phyloP scores from a whole-genome alignment of 2,797 vertebrate species.

The Microtus californicus region DNA sequence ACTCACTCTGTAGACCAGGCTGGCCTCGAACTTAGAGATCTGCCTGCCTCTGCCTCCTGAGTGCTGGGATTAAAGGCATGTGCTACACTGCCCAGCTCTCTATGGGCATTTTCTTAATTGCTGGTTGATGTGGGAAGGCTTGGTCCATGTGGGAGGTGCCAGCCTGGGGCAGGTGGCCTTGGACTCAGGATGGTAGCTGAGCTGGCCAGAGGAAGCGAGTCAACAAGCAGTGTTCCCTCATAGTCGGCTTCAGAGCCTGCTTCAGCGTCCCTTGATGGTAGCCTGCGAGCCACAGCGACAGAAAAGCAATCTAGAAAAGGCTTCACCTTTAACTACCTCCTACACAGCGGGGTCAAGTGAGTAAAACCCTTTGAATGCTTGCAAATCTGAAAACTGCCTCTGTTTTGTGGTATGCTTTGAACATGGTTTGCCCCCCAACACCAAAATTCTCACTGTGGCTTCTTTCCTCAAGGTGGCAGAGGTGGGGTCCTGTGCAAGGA shows the following conservation, averaged over 20 bases:
- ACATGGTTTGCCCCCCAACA: neutral
- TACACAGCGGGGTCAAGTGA: neutral
- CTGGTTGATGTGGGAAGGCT: neutral
- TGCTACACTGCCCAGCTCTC: neutral
- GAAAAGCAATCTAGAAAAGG: neutral
- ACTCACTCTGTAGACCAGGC: no score
- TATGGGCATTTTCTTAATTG: neutral
- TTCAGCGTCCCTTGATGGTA: neutral
- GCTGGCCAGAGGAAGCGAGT: neutral
- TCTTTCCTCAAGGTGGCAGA: neutral
- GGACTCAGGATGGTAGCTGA: neutral
- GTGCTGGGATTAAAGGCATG: no score
- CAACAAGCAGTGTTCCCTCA: no score
- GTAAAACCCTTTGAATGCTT: neutral
- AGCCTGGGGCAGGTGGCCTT: neutral
- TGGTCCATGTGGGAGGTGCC: neutral
- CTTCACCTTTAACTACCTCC: neutral
- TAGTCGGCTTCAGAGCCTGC: neutral
- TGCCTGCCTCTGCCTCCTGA: no score
- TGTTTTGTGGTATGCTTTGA: neutral
- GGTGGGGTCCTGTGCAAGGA: neutral
- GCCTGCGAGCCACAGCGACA: neutral
- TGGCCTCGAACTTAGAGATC: no score
- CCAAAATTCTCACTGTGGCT: neutral
- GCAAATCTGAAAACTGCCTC: conserved; percentile 1